phyloP scores from a whole-genome alignment of 2,797 vertebrate genomes.

The Epinephelus malabaricus region DNA sequence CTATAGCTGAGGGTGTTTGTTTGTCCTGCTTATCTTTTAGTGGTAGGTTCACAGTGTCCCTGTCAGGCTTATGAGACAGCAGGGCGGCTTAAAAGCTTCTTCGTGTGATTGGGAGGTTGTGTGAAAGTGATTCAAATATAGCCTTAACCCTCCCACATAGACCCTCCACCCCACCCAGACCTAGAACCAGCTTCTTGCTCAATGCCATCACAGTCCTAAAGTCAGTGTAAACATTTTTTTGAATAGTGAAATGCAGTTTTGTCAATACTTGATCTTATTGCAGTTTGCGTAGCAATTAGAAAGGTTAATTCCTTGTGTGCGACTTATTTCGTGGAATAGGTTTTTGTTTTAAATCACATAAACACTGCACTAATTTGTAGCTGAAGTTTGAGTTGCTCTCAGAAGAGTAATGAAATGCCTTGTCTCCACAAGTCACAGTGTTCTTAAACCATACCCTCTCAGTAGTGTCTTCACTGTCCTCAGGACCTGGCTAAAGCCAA shows the following conservation, averaged over 20 bases:
- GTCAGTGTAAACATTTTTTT: constrained; percentile 72
- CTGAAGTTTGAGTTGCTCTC: constrained; percentile 72
- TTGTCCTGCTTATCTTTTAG: constrained; percentile 43
- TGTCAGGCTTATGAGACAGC: constrained; percentile 41
- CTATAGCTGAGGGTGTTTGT: constrained; percentile 46
- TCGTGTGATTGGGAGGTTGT: constrained; percentile 42
- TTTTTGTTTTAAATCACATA: constrained; percentile 82
- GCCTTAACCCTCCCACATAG: constrained; percentile 71
- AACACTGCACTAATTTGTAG: constrained; percentile 96
- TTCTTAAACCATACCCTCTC: constrained; percentile 11
- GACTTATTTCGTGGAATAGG: constrained; percentile 90
- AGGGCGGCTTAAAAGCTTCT: constrained; percentile 43
- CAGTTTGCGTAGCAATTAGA: constrained; percentile 82
- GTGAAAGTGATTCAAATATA: constrained; percentile 63
- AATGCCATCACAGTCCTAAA: constrained; percentile 60
- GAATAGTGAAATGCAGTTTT: constrained; percentile 82
- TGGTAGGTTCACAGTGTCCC: constrained; percentile 46
- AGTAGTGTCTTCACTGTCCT: constrained; percentile 18
- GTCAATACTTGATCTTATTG: constrained; percentile 84
- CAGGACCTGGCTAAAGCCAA: constrained; percentile 33
- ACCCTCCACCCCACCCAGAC: constrained; percentile 37
- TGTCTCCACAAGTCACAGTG: constrained; percentile 53
- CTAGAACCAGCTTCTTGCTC: constrained; percentile 52
- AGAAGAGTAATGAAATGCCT: constrained; percentile 57
- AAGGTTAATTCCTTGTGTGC: constrained; percentile 81